These are phyloP conservation scores for Actias luna DNA, from an alignment of 2,888 invertebrate genomes.

Conservation along the genomic window DNA sequence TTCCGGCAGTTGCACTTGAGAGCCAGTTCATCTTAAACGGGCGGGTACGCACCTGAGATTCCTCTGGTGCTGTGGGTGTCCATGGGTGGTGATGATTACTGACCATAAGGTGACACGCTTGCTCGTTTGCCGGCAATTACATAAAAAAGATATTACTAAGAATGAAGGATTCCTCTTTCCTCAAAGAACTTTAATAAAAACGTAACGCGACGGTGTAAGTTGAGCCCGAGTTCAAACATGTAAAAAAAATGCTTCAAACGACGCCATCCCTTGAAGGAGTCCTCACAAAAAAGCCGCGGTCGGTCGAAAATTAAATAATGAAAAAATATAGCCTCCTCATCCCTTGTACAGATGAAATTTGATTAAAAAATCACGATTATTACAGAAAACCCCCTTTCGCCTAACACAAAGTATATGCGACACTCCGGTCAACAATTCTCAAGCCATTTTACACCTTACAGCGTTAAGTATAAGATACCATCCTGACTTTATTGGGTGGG, in stretches of 20 bases:
- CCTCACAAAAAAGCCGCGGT: constrained; percentile 61
- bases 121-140: too few species aligned
- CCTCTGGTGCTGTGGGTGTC: too few species aligned
- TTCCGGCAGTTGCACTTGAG: too few species aligned
- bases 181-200: neutral
- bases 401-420: constrained; percentile 48
- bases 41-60: too few species aligned
- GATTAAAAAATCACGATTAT: constrained; percentile 84
- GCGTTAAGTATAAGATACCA: constrained; percentile 21
- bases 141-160: too few species aligned
- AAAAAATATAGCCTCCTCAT: constrained; percentile 80
- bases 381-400: constrained; percentile 69
- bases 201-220: constrained; percentile 22
- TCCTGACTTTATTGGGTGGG: constrained; percentile 24
- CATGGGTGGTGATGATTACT: too few species aligned
- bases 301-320: constrained; percentile 81
- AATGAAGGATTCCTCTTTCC: too few species aligned
- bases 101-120: too few species aligned
- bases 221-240: constrained; percentile 55
- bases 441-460: constrained; percentile 33
- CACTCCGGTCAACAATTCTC: constrained; percentile 21
- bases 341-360: constrained; percentile 81
- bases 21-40: too few species aligned
- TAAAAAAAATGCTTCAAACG: constrained; percentile 74
- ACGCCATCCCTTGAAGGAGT: constrained; percentile 73